Base-by-base conservation (phyloP, 2,888 invertebrate species). In the Lycia hirtaria region DNA sequence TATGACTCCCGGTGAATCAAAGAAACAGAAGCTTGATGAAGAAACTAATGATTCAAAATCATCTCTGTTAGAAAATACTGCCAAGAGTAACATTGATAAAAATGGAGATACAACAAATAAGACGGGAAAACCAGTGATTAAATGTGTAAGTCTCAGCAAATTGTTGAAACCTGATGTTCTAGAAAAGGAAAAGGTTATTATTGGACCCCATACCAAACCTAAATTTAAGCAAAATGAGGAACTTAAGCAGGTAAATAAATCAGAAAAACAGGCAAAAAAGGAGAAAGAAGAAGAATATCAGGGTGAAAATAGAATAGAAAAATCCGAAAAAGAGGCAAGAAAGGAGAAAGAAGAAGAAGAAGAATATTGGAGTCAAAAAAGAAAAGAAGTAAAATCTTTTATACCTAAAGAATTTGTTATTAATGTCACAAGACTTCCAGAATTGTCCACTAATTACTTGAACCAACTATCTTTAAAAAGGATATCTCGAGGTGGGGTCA, bases 91-190 rank as follows among this genome's bases (percentile, higher is more conserved):
- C 30, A 6, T 15, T 28, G 32, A 17, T 20, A 33, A 26, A 32
- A 57, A 43, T 26, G 54, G 20, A 44, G 26, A 48, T 12, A 15
- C 6, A 30, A 3, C n/a, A 1, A 7, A 44, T 30, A 19, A 44
- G 4, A 50, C 54, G 62, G 43, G 5, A 45, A 85, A 75, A 63
- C 81, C 86, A 5, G 24, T 83, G 2, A 82, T 92, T 44, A 89
- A 90, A 72, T 89, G 89, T 85, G 86, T 92, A 7, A 87, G 78
- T 68, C 72, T 91, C 20, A 81, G 60, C 41, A 88, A 87, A 69
- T 72, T 92, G 64, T 71, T 90, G 1, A 88, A 84, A 70, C 83
- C 86, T 37, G 75, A 84, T 65, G 24, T 78, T n/a, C 15, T 73
- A 51, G 10, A 51, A 50, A 56, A 52, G 43, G 50, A 57, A 35